Percentiles rank a stretch among this genome's conserved stretches.
These are phyloP conservation scores for Cardiocondyla obscurior DNA, from an alignment of 1,140 invertebrate species.

Conservation along the genomic window DNA sequence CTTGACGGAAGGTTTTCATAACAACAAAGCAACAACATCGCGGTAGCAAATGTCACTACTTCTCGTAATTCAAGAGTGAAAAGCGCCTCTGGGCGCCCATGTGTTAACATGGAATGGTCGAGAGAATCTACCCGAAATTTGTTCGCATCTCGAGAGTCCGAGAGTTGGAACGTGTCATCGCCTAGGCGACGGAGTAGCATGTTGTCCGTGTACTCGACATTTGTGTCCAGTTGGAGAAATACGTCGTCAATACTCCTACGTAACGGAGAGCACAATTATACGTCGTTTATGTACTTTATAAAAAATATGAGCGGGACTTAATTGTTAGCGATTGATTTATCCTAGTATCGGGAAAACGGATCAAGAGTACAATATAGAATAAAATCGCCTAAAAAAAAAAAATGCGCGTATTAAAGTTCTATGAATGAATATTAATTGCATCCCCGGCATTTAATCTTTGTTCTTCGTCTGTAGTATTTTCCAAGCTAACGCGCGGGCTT, in stretches of 20 bases:
- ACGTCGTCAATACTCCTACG: not conserved
- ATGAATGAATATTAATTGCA: slow-evolving; percentile 23
- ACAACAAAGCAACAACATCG: not conserved
- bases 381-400: not conserved
- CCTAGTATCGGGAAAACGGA: not conserved
- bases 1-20: not conserved
- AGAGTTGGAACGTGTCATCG: slow-evolving; percentile 66
- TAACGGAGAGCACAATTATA: slow-evolving; percentile 39
- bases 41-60: not conserved
- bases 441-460: not conserved
- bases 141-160: slow-evolving; percentile 15
- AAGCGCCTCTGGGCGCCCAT: not conserved
- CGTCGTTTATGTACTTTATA: not conserved
- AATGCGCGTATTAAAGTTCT: not conserved
- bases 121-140: slow-evolving; percentile 7
- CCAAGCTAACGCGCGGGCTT: not conserved
- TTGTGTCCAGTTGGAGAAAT: not conserved
- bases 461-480: not conserved
- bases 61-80: slow-evolving; percentile 6
- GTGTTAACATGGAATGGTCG: not conserved
- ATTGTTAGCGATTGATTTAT: not conserved
- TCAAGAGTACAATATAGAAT: not conserved
- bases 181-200: slow-evolving; percentile 64
- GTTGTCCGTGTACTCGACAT: slow-evolving; percentile 6
- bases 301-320: slow-evolving; percentile 29